These are phyloP conservation scores for Amblyjoppa proteus DNA, from an alignment of 2,888 invertebrate genomes.

Conservation along the genomic window DNA sequence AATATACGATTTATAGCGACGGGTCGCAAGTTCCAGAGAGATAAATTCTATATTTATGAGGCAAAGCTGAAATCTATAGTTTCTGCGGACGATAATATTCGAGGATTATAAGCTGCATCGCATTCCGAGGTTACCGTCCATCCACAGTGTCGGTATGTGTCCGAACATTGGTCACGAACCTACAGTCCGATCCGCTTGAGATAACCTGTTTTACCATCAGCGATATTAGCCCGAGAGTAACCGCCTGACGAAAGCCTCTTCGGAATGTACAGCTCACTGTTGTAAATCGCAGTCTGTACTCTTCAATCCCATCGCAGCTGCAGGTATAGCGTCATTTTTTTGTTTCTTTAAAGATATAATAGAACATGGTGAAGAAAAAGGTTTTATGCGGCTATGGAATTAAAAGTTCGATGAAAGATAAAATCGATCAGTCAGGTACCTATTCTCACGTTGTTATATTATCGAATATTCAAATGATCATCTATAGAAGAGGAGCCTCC, in stretches of 20 bases:
- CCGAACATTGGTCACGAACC: not conserved
- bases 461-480: not conserved
- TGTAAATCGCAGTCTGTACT: not conserved
- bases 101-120: not conserved
- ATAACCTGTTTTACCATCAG: slow-evolving; percentile 4
- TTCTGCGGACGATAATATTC: slow-evolving; percentile 14
- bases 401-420: not conserved
- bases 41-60: not conserved
- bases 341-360: not conserved
- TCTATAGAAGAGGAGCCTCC: slow-evolving; percentile 11
- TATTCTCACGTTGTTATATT: slow-evolving; percentile 6
- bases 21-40: not conserved
- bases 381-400: not conserved
- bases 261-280: not conserved
- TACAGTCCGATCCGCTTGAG: not conserved
- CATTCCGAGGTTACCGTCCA: not conserved
- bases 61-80: not conserved
- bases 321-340: not conserved
- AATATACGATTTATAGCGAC: slow-evolving; percentile 5
- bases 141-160: not conserved
- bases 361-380: not conserved
- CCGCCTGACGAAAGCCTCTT: not conserved
- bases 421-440: slow-evolving; percentile 9
- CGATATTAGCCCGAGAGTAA: not conserved
- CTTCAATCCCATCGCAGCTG: not conserved